Base-by-base conservation (phyloP, 2,888 invertebrate genomes). In the Drosophila stalkeri region DNA sequence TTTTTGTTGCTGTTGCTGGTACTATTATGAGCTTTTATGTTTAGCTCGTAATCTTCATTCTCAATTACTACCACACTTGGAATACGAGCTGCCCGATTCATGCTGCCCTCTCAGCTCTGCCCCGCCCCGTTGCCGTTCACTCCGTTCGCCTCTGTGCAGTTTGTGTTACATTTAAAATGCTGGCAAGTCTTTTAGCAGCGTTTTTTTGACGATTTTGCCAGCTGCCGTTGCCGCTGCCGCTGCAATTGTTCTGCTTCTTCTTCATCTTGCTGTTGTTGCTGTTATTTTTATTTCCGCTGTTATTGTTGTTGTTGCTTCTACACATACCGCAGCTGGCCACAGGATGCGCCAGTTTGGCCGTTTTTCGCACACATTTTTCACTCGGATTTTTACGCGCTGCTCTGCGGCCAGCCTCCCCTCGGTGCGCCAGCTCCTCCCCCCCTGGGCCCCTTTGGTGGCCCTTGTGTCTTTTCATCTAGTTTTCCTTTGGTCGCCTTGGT, bases 281-380 rank as follows among this genome's bases (percentile, higher is more conserved):
- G 27, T 56, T 77, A 64, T 52, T 63, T 61, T 54, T 37, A 54
- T 54, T 54, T 54, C 52, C 52, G 52, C 55, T 75, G 67, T 44
- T 72, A 27, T 52, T 62, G 46, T 41, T 44, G 52, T 60, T 55
- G 49, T 59, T 71, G 52, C 44, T 64, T 63, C 23, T 55, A 41
- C 59, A 78, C 64, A 77, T 74, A 31, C 70, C 65, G 60, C 49
- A 66, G 73, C 73, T 80, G 78, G 83, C 83, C 87, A 77, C 82
- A 84, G 87, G 86, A 86, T 84, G 86, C 87, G 80, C 82, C 83
- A 69, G 71, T 81, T 85, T 78, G 75, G 67, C 72, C 77, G 65
- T 67, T 81, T 81, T 86, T 83, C 79, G 60, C 77, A 81, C 72
- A 83, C 72, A 86, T 81, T 80, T 86, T 75, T 77, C 72, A 74